Evolutionary conservation across 2,797 vertebrate species (phyloP).

Genomic region (Eulemur coronatus): DNA sequence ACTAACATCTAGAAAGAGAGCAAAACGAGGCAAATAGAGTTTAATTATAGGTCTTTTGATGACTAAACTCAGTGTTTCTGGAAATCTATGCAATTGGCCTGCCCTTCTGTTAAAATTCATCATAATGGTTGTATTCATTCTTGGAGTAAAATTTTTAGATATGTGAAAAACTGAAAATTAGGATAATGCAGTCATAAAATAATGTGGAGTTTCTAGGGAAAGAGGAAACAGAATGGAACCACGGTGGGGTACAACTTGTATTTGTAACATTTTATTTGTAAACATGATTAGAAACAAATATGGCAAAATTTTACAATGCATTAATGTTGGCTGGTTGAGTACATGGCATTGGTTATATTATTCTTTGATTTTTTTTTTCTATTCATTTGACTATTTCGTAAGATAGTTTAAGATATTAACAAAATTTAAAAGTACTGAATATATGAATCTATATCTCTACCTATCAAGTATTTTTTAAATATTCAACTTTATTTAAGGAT

Average conservation of each 20-base stretch:
- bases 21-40: constrained; percentile 35
- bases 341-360: neutral
- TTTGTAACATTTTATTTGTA: neutral
- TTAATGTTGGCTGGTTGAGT: neutral
- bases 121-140: constrained; percentile 37
- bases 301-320: neutral
- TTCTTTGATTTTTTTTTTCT: neutral
- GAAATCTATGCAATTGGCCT: constrained; percentile 23
- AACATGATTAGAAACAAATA: neutral
- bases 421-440: neutral
- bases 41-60: neutral
- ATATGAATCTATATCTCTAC: neutral
- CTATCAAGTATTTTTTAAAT: neutral
- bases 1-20: constrained; percentile 5
- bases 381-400: neutral
- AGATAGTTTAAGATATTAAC: neutral
- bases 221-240: neutral
- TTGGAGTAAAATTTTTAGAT: constrained; percentile 8
- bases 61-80: neutral
- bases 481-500: neutral
- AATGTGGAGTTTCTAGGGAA: neutral
- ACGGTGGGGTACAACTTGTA: neutral
- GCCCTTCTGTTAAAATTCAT: constrained; percentile 44
- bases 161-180: neutral
- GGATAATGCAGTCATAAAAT: neutral